Conservation (phyloP, 2,797 vertebrate species). For the Dromococcyx pavoninus region DNA sequence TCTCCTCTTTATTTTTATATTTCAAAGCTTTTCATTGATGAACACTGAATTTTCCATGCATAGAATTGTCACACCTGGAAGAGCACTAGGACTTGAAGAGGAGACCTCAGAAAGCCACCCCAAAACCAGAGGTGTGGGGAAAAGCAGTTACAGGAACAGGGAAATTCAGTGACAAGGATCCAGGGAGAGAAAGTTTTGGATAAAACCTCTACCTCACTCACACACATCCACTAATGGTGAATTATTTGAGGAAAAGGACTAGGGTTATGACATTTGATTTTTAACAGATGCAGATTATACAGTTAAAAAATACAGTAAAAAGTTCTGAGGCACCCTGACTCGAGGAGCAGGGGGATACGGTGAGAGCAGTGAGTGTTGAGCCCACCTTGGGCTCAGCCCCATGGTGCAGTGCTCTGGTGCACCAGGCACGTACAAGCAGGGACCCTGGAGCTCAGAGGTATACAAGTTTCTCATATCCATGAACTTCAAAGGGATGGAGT, state of each 20-base stretch:
- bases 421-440: background rate
- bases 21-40: background rate
- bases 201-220: background rate
- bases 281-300: background rate
- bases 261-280: background rate
- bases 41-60: accelerated
- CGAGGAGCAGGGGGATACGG: too few relatives aligned
- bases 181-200: background rate
- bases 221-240: background rate
- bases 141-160: background rate
- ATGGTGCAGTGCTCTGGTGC: background rate
- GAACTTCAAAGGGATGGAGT: background rate
- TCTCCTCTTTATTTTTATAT: background rate
- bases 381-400: background rate
- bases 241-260: background rate
- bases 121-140: background rate
- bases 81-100: background rate
- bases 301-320: background rate
- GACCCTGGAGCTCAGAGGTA: background rate
- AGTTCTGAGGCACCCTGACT: background rate
- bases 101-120: background rate
- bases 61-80: background rate
- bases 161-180: background rate
- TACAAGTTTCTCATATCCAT: background rate
- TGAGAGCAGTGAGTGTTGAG: background rate